A percentile compares a stretch with the other conserved stretches of the same genome.
Conservation (phyloP, 2,797 vertebrate species). For the Aythya fuligula region DNA sequence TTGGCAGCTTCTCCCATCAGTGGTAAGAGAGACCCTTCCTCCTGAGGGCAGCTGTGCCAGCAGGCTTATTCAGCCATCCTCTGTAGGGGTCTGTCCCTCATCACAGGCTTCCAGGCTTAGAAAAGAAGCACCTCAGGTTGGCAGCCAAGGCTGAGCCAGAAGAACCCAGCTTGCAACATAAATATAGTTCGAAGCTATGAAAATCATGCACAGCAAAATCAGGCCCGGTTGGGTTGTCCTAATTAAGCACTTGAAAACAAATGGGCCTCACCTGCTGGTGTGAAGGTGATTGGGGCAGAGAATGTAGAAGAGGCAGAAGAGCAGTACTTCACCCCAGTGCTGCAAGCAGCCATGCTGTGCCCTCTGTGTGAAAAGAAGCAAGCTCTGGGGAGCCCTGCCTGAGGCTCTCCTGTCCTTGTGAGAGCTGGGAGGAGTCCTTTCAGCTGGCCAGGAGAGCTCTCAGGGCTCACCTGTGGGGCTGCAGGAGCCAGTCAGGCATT, state of each 20-base stretch:
- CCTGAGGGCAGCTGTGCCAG: neutral
- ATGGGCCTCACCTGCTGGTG: neutral
- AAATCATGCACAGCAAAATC: too few species aligned
- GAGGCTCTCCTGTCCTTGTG: neutral
- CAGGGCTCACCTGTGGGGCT: neutral
- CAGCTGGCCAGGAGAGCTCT: neutral
- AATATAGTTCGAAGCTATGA: neutral
- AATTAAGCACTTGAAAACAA: neutral
- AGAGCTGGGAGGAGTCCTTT: neutral
- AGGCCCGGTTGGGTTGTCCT: neutral
- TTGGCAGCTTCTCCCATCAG: neutral
- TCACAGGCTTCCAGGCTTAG: neutral
- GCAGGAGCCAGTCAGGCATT: neutral
- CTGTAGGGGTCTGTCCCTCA: neutral
- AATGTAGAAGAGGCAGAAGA: fast-evolving
- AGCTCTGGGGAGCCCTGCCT: neutral
- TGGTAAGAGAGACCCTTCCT: neutral
- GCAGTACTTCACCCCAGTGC: neutral
- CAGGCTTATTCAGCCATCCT: neutral
- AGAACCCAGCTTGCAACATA: neutral
- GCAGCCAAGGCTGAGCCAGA: neutral
- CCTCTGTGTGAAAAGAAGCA: neutral
- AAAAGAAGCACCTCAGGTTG: neutral
- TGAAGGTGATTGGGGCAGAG: neutral
- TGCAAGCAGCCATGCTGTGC: fast-evolving